Base-by-base conservation (phyloP, 2,888 invertebrate species). In the Julus scandinavius region DNA sequence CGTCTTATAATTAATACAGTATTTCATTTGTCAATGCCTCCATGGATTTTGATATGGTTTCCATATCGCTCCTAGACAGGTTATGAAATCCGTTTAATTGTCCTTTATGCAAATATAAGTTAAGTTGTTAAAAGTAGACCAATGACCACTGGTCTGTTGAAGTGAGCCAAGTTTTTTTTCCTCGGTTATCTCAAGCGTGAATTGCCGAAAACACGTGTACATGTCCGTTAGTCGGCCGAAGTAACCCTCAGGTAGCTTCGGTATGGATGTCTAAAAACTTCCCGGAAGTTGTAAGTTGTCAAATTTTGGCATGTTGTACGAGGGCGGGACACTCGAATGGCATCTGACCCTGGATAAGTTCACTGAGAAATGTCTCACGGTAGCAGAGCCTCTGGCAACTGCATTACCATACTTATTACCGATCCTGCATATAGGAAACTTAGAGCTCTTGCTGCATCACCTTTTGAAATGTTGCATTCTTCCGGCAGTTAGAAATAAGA, bases 211-310 rank as follows among this genome's bases (percentile, higher is more conserved):
- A 63, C 63, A 20, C 63, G 63, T 63, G n/a, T 63, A 5, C 20
- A 63, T 13, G 17, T 17, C 15, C 5, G n/a, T 17, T 29, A 2
- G 9, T 11, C 9, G 29, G 29, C 29, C 20, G 63, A 13, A 20
- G 20, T 29, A 72, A 29, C 29, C 29, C n/a, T 4, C 72, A 29
- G 72, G 72, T 29, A 72, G 72, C 72, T 72, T 29, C 72, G 29
- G 72, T n/a, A 9, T 72, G 72, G n/a, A 72, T 72, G 72, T 72
- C 72, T 72, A 29, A 7, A 29, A 72, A 29, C 72, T 72, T 72
- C 72, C 72, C 29, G 72, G 72, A 72, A 72, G 72, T 72, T 72
- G 72, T 72, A 72, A 72, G 72, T 72, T 72, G 72, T 72, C 72
- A 72, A 72, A 29, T 72, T 72, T 72, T 72, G 72, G 72, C 72